Evolutionary conservation across 2,113 vertebrate species (phyloP).

Genomic region (Nyctereutes procyonoides): DNA sequence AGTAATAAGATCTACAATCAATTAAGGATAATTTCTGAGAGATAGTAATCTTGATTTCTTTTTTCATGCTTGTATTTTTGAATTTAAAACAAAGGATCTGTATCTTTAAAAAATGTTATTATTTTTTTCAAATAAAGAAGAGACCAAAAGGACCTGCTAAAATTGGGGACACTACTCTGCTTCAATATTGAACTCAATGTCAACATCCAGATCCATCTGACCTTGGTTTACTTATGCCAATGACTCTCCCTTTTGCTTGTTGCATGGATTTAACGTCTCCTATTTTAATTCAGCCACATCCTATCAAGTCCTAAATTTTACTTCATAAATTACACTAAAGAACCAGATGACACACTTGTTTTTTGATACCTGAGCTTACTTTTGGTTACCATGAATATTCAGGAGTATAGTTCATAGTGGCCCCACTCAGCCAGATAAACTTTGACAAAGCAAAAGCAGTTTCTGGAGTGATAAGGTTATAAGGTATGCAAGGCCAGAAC

Average conservation of each 20-base stretch:
- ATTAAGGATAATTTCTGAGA: slow-evolving; percentile 31
- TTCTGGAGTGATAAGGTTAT: neutral
- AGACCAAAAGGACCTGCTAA: neutral
- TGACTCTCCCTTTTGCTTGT: neutral
- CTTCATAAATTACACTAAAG: slow-evolving; percentile 35
- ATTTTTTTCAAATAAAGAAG: slow-evolving; percentile 58
- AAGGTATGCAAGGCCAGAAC: neutral
- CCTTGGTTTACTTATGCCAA: neutral
- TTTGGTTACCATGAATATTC: slow-evolving; percentile 26
- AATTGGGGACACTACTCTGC: neutral
- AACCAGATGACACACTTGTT: neutral
- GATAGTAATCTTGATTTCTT: slow-evolving; percentile 13
- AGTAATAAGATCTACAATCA: slow-evolving; percentile 15
- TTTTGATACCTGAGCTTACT: neutral
- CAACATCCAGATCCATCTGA: neutral
- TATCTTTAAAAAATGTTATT: neutral
- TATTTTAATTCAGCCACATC: neutral
- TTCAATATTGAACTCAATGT: neutral
- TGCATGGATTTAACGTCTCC: neutral
- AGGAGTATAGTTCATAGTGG: neutral
- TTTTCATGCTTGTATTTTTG: neutral
- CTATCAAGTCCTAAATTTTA: neutral
- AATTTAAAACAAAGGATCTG: neutral
- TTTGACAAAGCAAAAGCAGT: neutral
- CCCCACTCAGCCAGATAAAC: neutral